Percentiles rank a stretch among this genome's conserved stretches.
phyloP scores from a whole-genome alignment of 2,113 vertebrate species.

The Colaptes auratus region DNA sequence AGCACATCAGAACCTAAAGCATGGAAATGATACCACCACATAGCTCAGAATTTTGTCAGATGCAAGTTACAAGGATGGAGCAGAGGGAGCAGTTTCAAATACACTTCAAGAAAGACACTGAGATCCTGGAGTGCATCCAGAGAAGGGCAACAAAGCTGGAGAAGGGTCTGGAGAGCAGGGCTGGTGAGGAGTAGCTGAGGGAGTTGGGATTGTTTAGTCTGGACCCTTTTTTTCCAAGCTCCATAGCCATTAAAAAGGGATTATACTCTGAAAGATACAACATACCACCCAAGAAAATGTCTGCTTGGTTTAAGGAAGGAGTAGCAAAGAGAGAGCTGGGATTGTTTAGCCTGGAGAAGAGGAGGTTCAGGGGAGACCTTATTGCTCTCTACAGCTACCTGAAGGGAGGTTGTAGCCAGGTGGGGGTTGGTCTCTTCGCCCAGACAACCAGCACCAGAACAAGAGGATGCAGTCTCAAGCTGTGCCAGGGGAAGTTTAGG shows the following conservation, averaged over 20 bases:
- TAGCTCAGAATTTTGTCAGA: neutral
- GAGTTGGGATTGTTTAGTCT: too few relatives aligned
- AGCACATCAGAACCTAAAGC: neutral
- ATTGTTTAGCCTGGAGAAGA: too few relatives aligned
- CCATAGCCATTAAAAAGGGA: neutral
- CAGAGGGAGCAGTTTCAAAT: neutral
- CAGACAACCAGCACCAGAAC: too few relatives aligned
- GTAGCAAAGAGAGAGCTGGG: neutral
- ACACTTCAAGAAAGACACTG: neutral
- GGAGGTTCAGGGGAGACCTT: too few relatives aligned
- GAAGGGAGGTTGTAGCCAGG: too few relatives aligned
- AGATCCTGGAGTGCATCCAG: neutral
- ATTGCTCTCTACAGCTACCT: too few relatives aligned
- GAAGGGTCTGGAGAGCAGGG: neutral
- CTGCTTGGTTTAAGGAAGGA: neutral
- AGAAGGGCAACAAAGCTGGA: neutral
- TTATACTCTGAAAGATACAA: neutral
- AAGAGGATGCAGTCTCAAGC: too few relatives aligned
- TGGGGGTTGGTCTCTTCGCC: too few relatives aligned
- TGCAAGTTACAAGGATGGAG: neutral
- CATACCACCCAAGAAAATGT: neutral
- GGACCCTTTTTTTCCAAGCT: neutral
- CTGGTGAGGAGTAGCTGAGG: too few relatives aligned
- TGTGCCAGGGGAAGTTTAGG: too few relatives aligned
- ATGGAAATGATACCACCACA: neutral